Evolutionary conservation across 2,888 invertebrate species (phyloP).

Genomic region (Pyralis farinalis): DNA sequence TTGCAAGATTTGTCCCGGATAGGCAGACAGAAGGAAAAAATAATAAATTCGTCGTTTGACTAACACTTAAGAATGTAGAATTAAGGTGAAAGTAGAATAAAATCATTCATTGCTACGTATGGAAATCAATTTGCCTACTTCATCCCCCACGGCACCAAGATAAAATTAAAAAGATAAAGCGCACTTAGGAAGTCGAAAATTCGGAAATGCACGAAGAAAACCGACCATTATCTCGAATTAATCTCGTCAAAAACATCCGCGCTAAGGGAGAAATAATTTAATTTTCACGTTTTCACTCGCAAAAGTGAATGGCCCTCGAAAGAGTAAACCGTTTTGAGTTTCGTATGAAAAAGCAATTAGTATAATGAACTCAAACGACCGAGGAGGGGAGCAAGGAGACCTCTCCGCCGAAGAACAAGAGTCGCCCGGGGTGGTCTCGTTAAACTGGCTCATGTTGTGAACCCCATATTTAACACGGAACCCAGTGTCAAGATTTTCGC

Average conservation of each 20-base stretch:
- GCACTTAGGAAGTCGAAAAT: slow-evolving; percentile 22
- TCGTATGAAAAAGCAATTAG: slow-evolving; percentile 63
- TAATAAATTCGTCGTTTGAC: no score
- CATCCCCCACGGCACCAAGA: slow-evolving; percentile 8
- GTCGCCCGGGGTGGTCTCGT: slow-evolving; percentile 3
- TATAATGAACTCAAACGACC: slow-evolving; percentile 70
- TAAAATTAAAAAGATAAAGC: slow-evolving; percentile 25
- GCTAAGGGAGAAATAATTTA: slow-evolving; percentile 63
- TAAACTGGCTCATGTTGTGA: slow-evolving; percentile 4
- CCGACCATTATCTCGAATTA: slow-evolving; percentile 51
- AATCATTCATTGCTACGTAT: slow-evolving; percentile 5
- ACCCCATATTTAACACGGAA: slow-evolving; percentile 15
- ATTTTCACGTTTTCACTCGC: slow-evolving; percentile 63
- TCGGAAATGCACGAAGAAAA: slow-evolving; percentile 27
- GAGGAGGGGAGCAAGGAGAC: slow-evolving; percentile 21
- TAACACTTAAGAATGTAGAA: no score
- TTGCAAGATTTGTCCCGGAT: no score
- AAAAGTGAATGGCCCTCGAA: slow-evolving; percentile 60
- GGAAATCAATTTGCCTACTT: slow-evolving; percentile 21
- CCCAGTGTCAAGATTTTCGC: slow-evolving; percentile 44
- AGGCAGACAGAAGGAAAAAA: no score
- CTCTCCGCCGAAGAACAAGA: neutral
- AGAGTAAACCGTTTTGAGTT: slow-evolving; percentile 58
- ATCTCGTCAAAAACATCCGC: slow-evolving; percentile 49
- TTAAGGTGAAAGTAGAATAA: no score